Percentiles rank a stretch among this genome's conserved stretches.
Conservation (phyloP, 2,888 invertebrate species). For the Xanthia togata region DNA sequence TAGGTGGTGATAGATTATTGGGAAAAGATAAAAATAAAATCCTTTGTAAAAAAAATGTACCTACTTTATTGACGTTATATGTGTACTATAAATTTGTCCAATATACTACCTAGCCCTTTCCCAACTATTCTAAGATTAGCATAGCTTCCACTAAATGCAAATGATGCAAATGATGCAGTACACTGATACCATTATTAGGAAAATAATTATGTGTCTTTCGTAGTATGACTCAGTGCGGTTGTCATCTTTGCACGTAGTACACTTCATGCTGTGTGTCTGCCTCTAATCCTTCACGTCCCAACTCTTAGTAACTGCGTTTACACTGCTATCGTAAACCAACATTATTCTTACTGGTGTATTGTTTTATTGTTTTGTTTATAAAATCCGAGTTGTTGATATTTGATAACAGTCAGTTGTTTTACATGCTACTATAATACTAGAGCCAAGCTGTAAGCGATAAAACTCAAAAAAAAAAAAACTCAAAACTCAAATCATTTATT, state of each 20-base stretch:
- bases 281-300: background rate
- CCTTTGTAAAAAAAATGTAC: background rate
- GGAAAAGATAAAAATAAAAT: background rate
- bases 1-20: background rate
- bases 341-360: background rate
- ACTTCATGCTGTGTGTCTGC: background rate
- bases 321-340: slow-evolving; percentile 11
- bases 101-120: background rate
- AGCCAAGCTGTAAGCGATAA: background rate
- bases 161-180: background rate
- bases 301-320: background rate
- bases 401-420: slow-evolving; percentile 7
- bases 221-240: background rate
- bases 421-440: background rate
- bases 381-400: background rate
- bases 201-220: background rate
- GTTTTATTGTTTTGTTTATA: background rate
- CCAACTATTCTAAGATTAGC: background rate
- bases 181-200: background rate
- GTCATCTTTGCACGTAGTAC: background rate
- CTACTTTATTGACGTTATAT: background rate
- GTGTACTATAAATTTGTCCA: background rate
- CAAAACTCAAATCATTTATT: too few species aligned
- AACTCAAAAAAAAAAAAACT: too few species aligned
- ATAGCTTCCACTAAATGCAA: background rate